phyloP scores from a whole-genome alignment of 1,140 invertebrate genomes.

The Portunus trituberculatus region DNA sequence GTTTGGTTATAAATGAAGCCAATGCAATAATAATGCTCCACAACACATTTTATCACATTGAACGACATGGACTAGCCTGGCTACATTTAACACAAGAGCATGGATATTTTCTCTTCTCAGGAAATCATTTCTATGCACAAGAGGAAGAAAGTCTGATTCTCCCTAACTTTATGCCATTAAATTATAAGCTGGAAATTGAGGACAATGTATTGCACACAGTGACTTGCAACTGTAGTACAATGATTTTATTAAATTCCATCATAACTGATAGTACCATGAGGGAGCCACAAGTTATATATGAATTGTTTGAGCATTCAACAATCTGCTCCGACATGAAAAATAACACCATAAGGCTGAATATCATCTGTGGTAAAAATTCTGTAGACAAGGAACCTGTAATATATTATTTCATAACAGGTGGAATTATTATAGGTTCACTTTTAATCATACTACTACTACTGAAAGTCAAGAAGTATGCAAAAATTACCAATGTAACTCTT shows the following conservation, averaged over 20 bases:
- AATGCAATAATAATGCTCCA: background rate
- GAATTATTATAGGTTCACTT: no score
- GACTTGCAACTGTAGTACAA: slow-evolving; percentile 32
- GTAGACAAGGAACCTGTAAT: no score
- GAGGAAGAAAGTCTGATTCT: slow-evolving; percentile 30
- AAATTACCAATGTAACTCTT: no score
- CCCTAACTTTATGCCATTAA: background rate
- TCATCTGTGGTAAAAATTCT: no score
- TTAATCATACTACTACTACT: no score
- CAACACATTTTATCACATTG: slow-evolving; percentile 53
- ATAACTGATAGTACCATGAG: background rate
- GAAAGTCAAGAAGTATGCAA: no score
- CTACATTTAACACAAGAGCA: background rate
- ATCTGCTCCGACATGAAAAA: slow-evolving; percentile 24
- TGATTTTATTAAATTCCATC: slow-evolving; percentile 9
- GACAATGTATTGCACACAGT: slow-evolving; percentile 23
- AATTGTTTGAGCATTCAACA: slow-evolving; percentile 24
- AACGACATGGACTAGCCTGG: slow-evolving; percentile 7
- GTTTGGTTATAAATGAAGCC: slow-evolving; percentile 17
- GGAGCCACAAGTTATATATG: background rate
- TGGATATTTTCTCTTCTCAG: slow-evolving; percentile 26
- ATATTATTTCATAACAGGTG: no score
- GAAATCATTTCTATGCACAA: slow-evolving; percentile 42
- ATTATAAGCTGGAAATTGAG: slow-evolving; percentile 59
- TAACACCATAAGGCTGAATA: background rate